Evolutionary conservation across 1,140 invertebrate species (phyloP), one percentile per base, ranked within the genome.

Genomic region (Bombus superbus): DNA sequence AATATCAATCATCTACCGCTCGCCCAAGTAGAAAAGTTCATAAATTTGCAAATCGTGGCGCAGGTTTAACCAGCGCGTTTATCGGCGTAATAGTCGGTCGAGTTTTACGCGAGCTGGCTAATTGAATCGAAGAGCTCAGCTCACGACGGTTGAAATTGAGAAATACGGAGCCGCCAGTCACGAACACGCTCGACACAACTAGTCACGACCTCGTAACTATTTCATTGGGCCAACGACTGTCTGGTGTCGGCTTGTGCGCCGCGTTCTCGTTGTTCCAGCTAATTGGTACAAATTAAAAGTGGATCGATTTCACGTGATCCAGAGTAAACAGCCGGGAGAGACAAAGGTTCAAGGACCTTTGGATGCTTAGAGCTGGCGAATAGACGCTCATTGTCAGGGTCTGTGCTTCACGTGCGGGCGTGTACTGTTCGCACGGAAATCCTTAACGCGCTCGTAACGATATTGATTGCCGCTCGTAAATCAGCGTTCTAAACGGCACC

Each of bases 281-380:
- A 90, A 91, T 90, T 90, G 84, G 66, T 86, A 85, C 87, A 57
- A 77, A 90, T 88, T 80, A 75, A 86, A 91, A 90, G 64, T 83
- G 69, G 78, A 66, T 76, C 81, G 47, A 77, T 62, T n/a, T 44
- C 47, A 62, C 69, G 73, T 72, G 69, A 79, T 64, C 22, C 11
- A 8, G n/a, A 15, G 32, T 6, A 10, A 77, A 62, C 75, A 32
- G 75, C 8, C 44, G 5, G 22, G 6, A 72, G 62, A 18, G 53
- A 73, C 22, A 53, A 86, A 83, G 76, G 86, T 86, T 90, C 83
- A 88, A 84, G 89, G 89, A 68, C 35, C 68, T 4, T 28, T 22
- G 11, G 18, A 28, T 32, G 42, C 74, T 75, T 57, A 44, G 59
- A 40, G 57, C 25, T 13, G 38, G 4, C 18, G 57, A 77, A 66